Evolutionary conservation across 2,797 vertebrate genomes (phyloP), one percentile per base, ranked within the genome.

Genomic region (Liparis tanakae): DNA sequence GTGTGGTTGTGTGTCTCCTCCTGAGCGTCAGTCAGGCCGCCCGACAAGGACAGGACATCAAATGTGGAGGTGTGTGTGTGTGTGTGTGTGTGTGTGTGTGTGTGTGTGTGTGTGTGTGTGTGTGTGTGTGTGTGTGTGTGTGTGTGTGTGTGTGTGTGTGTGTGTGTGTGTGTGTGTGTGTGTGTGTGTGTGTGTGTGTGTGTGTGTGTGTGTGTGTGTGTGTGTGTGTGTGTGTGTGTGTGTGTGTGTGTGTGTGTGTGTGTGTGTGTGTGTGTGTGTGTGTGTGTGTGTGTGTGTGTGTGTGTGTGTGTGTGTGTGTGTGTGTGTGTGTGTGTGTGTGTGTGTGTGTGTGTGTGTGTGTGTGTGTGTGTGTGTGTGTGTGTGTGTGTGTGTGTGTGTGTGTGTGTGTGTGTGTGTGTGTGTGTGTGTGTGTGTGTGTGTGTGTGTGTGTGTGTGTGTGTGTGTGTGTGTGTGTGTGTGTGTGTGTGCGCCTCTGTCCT

Each of bases 41-140:
- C 83, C 94, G 96, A 70, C 96, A 94, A 70, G 95, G 96, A 83
- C 97, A 99, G 88, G 97, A 99, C 92, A 90, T 97, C 68, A 95
- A 93, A 82, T 98, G 97, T 87, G 97, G 97, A 95, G 97, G 97
- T 98, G 67, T 25, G 55, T 68, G 1, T 44, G 10, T 50, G 25
- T 30, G 25, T 30, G 25, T n/a, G n/a, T n/a, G n/a, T n/a, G 97
- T 98, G 67, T 25, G 55, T 68, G 1, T 44, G 10, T 50, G 25
- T 30, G 25, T 30, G 25, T n/a, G 97, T 98, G 67, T 25, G 55
- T 68, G 1, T 44, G 10, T 50, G 25, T 30, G 25, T 30, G 25
- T n/a, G 97, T 98, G 67, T 25, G 55, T 68, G 1, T 44, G 10
- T 50, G 25, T 30, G 25, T 30, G 25, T n/a, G 97, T 98, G 67